Evolutionary conservation across 2,113 vertebrate genomes (phyloP).

Genomic region (Columbina picui): DNA sequence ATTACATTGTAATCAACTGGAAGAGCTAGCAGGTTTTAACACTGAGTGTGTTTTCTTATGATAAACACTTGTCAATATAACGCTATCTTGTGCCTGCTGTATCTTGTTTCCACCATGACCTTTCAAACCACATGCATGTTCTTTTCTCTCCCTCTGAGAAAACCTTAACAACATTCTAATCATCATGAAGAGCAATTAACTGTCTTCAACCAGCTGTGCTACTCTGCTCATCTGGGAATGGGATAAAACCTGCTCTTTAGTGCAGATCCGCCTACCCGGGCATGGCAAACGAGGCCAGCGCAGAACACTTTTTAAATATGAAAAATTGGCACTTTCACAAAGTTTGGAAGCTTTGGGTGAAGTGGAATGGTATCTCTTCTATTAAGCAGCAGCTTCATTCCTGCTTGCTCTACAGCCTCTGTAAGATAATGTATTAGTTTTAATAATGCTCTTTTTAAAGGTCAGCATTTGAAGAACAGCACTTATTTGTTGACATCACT

Average conservation of each 20-base stretch:
- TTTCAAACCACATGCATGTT: constrained; percentile 58
- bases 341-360: neutral
- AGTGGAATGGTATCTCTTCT: neutral
- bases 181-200: constrained; percentile 66
- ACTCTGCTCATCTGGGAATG: constrained; percentile 40
- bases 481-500: constrained; percentile 31
- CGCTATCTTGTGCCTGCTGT: neutral
- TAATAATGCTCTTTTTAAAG: constrained; percentile 13
- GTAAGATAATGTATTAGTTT: constrained; percentile 27
- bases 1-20: neutral
- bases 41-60: neutral
- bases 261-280: neutral
- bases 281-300: neutral
- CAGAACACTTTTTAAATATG: neutral
- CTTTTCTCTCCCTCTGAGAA: constrained; percentile 46
- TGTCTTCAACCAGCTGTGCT: constrained; percentile 65
- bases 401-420: neutral
- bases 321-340: neutral
- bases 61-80: constrained; percentile 48
- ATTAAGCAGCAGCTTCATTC: neutral
- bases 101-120: constrained; percentile 59
- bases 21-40: constrained; percentile 1
- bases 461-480: constrained; percentile 32
- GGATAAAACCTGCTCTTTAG: constrained; percentile 9
- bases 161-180: constrained; percentile 53